Evolutionary conservation across 92 coral and sea anemone genomes (phyloP), one percentile per base, ranked within the genome.

Genomic region (Phenganax subtilis): DNA sequence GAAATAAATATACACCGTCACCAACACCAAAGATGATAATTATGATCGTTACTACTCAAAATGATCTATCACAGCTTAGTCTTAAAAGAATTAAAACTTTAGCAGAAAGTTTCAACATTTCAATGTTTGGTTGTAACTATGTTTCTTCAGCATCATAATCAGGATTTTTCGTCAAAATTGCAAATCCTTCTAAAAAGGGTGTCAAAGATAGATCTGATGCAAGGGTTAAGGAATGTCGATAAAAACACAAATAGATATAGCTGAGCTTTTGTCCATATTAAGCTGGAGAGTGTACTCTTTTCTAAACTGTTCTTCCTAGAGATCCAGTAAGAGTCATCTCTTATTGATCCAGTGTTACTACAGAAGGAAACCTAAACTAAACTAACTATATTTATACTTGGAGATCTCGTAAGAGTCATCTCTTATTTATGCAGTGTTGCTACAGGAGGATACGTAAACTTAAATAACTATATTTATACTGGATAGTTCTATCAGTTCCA

Each of bases 121-220:
- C 47, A 37, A 2, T 37, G 47, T 37, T 66, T 25, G 0, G 30
- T 66, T 16, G 28, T 66, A 66, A 66, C 47, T 16, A 81, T 1
- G 63, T 57, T 15, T 68, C 84, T 15, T 86, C 89, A 8, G 73
- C 85, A 78, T 94, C 96, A 80, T 92, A 94, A 15, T 94, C 98
- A 25, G 97, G 97, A 74, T 94, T 94, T 84, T 92, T 94, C 85
- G 88, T 94, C 55, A 94, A 76, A 37, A 94, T 92, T 37, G 91
- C 98, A 81, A 94, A 94, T 1, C 98, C 98, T 62, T 94, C 98
- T 89, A 91, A 83, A 55, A 92, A 89, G 20, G 98, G 97, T 6
- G 98, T 93, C 15, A 94, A 90, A 0, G 98, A 88, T 53, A 93
- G 66, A 82, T 91, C 97, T 93, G 68, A 64, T 3, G 30, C 37